Percentiles rank a stretch among this genome's conserved stretches.
phyloP scores from a whole-genome alignment of 2,113 vertebrate species.

The Micronycteris hirsuta region DNA sequence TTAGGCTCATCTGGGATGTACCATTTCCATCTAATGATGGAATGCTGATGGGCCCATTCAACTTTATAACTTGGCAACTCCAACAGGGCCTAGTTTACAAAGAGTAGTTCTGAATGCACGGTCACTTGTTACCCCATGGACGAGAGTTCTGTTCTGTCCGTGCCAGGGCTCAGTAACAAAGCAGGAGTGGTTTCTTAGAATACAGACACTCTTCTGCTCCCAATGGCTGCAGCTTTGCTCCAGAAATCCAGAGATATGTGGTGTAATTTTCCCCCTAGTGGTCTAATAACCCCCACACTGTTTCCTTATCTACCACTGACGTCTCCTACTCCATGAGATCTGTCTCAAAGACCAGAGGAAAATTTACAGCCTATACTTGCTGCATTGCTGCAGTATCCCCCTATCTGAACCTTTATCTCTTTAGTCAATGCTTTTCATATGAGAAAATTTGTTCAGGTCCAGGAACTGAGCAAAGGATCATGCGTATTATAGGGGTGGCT shows the following conservation, averaged over 20 bases:
- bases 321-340: background rate
- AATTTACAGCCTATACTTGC: background rate
- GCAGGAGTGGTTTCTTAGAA: background rate
- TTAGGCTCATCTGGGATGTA: background rate
- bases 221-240: background rate
- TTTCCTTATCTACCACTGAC: background rate
- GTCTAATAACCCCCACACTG: background rate
- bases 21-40: background rate
- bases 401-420: background rate
- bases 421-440: background rate
- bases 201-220: background rate
- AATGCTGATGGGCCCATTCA: background rate
- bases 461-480: background rate
- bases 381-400: background rate
- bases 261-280: background rate
- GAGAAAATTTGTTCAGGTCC: background rate
- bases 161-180: background rate
- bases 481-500: background rate
- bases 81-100: background rate
- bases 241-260: background rate
- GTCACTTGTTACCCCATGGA: background rate
- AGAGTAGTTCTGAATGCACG: background rate
- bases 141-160: background rate
- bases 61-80: background rate
- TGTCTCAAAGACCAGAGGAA: background rate